phyloP scores from a whole-genome alignment of 2,888 invertebrate species.

The Orgyia antiqua region DNA sequence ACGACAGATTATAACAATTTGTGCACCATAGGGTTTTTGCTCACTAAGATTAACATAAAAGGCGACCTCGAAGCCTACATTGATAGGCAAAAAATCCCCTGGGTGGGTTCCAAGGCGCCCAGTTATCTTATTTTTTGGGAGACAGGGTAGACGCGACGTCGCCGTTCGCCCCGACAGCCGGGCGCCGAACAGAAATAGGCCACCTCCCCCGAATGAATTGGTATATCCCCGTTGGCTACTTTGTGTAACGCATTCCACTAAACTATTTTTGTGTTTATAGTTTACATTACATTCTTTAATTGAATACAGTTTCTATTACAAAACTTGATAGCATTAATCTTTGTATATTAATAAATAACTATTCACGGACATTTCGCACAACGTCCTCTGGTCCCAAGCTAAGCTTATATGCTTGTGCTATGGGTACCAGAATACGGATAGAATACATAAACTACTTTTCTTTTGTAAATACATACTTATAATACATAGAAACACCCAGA shows the following conservation, averaged over 20 bases:
- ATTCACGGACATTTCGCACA: no score
- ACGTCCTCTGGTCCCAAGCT: no score
- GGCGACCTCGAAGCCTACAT: constrained; percentile 69
- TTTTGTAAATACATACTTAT: no score
- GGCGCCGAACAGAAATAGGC: constrained; percentile 45
- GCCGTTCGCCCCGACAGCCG: constrained; percentile 46
- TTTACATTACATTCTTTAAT: no score
- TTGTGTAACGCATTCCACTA: not conserved
- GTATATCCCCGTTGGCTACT: constrained; percentile 12
- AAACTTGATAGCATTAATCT: no score
- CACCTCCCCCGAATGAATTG: constrained; percentile 12
- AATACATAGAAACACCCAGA: no score
- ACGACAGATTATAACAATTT: constrained; percentile 63
- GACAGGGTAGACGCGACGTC: constrained; percentile 69
- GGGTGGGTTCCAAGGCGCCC: constrained; percentile 66
- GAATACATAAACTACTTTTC: no score
- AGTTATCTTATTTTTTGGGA: constrained; percentile 42
- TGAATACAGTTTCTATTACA: no score
- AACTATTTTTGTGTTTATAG: no score
- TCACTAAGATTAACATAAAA: constrained; percentile 63
- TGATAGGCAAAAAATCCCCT: constrained; percentile 67
- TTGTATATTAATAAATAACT: no score
- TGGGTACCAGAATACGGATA: no score
- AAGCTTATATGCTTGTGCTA: no score
- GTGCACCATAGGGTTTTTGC: constrained; percentile 60